Evolutionary conservation across 2,113 vertebrate genomes (phyloP), one percentile per base, ranked within the genome.

Genomic region (Tenebrosternarchus preto): DNA sequence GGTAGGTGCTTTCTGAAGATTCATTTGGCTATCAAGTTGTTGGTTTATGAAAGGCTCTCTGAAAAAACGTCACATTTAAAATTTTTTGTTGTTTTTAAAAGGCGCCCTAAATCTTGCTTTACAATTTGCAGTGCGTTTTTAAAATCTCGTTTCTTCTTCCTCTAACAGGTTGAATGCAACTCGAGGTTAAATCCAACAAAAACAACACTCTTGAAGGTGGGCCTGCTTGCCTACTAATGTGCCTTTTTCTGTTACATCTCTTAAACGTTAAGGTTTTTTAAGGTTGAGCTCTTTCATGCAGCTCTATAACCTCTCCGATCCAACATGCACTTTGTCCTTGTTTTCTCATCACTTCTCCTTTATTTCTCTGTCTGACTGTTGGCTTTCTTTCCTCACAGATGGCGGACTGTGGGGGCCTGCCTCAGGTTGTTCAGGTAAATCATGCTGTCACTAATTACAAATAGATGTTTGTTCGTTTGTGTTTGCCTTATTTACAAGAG

Each of bases 371-470:
- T 73, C 5, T 29, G n/a, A 64, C 68, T 7, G 25, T 64, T 33
- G 4, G 64, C 36, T 86, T 86, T 71, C 36, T 78, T 36, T 91
- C 88, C 50, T 59, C 56, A 39, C 86, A 99, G 97, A 99, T 99
- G 97, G 96, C 97, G 1, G 96, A 99, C 85, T 99, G 97, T 19
- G 97, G 97, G 74, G 97, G 97, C 25, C 89, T 99, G 82, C 97
- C 97, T 53, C 97, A 99, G 87, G 96, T 97, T 77, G 96, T 98
- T 73, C 97, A 99, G 95, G 97, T 99, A 87, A 93, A 89, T 75
- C 81, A 19, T 43, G 24, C 19, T 15, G 22, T 27, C 0, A 5
- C 12, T 50, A 11, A 50, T 50, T 9, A 50, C n/a, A n/a, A n/a
- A n/a, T n/a, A n/a, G n/a, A n/a, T n/a, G n/a, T n/a, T n/a, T n/a